phyloP scores from a whole-genome alignment of 2,888 invertebrate genomes.

The Acleris emargana region DNA sequence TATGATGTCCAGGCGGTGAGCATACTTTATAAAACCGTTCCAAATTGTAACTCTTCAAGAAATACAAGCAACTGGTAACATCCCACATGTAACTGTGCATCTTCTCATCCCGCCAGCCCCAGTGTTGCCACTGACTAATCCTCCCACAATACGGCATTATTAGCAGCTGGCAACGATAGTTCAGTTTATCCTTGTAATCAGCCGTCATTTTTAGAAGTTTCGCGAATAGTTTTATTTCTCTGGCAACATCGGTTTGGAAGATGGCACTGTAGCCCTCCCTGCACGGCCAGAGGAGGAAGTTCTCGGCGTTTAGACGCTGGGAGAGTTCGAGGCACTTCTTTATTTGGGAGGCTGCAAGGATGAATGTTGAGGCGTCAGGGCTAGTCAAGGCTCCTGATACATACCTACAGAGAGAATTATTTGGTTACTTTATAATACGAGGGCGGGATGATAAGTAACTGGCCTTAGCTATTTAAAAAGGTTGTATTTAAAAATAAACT shows the following conservation, averaged over 20 bases:
- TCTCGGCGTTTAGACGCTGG: slow-evolving; percentile 84
- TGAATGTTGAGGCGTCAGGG: slow-evolving; percentile 82
- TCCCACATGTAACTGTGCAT: slow-evolving; percentile 85
- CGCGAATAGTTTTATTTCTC: slow-evolving; percentile 85
- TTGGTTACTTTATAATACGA: neutral
- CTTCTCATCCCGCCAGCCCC: slow-evolving; percentile 51
- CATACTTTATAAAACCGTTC: slow-evolving; percentile 86
- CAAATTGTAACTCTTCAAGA: slow-evolving; percentile 84
- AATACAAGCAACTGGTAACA: slow-evolving; percentile 85
- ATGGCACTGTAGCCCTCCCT: slow-evolving; percentile 84
- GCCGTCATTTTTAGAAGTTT: slow-evolving; percentile 85
- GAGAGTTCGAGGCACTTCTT: slow-evolving; percentile 86
- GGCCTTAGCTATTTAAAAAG: too few species aligned
- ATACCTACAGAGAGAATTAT: slow-evolving; percentile 65
- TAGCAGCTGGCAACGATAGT: slow-evolving; percentile 84
- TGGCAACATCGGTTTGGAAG: slow-evolving; percentile 83
- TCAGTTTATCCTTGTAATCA: slow-evolving; percentile 85
- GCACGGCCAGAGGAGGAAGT: slow-evolving; percentile 85
- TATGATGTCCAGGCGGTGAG: slow-evolving; percentile 85
- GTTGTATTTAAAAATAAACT: too few species aligned
- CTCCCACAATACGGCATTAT: slow-evolving; percentile 76
- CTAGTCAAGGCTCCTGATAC: slow-evolving; percentile 85
- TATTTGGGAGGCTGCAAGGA: slow-evolving; percentile 84
- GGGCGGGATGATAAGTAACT: too few species aligned
- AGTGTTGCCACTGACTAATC: slow-evolving; percentile 50